Evolutionary conservation across 2,797 vertebrate genomes (phyloP), one percentile per base, ranked within the genome.

Genomic region (Harpagifer antarcticus): DNA sequence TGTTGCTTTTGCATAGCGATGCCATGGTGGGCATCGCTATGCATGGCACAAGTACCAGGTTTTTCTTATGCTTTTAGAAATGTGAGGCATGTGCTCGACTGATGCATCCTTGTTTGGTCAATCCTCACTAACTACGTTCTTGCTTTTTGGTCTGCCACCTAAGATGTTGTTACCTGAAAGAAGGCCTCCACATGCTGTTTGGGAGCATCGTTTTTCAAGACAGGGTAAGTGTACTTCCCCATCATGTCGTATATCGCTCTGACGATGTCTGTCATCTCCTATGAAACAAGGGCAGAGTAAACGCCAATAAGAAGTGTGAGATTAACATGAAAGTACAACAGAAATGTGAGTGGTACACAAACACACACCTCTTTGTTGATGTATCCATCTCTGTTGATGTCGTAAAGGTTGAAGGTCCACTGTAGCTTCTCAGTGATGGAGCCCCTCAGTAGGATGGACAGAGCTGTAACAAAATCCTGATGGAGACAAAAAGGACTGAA

Each of bases 161-260:
- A 12, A 17, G 37, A 17, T 47, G 54, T n/a, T 68, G 52, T 70
- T 67, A 98, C 98, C 96, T 97, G 97, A 90, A 99, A 99, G 91
- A 99, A 99, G 57, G 97, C 93, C 6, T 99, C 97, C 89, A 99
- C 97, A 0, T 99, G 98, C 79, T 98, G 97, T 79, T 95, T 96
- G 23, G 97, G 96, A 9, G 97, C 96, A 33, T 99, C 97, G 1
- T 94, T 96, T 90, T 95, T 99, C 83, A 99, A 93, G 57, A 95
- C 97, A 0, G 98, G 98, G 62, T 97, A 98, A 0, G 98, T 99
- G 90, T 97, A 99, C 72, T 98, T 98, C 40, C 98, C 98, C 98
- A 99, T 99, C 98, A 99, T 99, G 90, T 98, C 97, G 55, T 99
- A 99, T 90, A 99, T 99, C 27, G 98, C 98, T 86, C 97, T 96